Conservation (phyloP, 1,140 invertebrate species). For the Pararge aegeria region DNA sequence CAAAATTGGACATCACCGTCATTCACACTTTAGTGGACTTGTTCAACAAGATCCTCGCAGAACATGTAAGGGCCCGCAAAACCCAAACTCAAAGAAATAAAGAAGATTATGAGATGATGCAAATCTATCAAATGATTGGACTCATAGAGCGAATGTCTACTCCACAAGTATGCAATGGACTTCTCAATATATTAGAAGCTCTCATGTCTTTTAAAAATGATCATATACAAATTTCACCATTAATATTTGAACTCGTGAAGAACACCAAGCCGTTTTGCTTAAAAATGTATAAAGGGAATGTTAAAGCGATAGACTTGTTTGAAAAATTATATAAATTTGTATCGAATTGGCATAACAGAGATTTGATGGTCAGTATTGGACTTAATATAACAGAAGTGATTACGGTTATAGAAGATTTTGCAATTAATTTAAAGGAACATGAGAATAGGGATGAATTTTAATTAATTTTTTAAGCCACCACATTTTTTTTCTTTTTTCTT, state of each 20-base stretch:
- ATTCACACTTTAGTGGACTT: constrained; percentile 45
- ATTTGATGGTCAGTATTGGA: constrained; percentile 22
- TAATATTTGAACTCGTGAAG: constrained; percentile 46
- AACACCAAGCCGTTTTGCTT: constrained; percentile 54
- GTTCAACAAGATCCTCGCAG: constrained; percentile 58
- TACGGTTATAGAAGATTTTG: constrained; percentile 34
- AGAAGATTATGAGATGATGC: constrained; percentile 35
- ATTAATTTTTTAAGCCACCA: not conserved
- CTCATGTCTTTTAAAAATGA: constrained; percentile 31
- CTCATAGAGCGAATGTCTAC: constrained; percentile 55
- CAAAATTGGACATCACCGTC: constrained; percentile 43
- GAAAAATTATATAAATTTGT: constrained; percentile 35
- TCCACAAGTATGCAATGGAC: constrained; percentile 46
- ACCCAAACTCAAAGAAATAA: constrained; percentile 30
- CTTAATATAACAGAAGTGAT: constrained; percentile 40
- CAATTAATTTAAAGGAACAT: constrained; percentile 27
- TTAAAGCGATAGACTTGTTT: constrained; percentile 37
- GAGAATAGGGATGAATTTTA: constrained; percentile 19
- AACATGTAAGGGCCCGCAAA: constrained; percentile 46
- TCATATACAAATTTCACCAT: constrained; percentile 29
- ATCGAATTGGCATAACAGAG: constrained; percentile 23
- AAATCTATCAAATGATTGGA: constrained; percentile 54
- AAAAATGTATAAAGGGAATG: constrained; percentile 38
- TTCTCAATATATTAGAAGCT: constrained; percentile 51
- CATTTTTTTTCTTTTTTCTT: not conserved